These are phyloP conservation scores for Sternarchorhynchus goeldii DNA, from an alignment of 2,797 vertebrate genomes.

Conservation along the genomic window DNA sequence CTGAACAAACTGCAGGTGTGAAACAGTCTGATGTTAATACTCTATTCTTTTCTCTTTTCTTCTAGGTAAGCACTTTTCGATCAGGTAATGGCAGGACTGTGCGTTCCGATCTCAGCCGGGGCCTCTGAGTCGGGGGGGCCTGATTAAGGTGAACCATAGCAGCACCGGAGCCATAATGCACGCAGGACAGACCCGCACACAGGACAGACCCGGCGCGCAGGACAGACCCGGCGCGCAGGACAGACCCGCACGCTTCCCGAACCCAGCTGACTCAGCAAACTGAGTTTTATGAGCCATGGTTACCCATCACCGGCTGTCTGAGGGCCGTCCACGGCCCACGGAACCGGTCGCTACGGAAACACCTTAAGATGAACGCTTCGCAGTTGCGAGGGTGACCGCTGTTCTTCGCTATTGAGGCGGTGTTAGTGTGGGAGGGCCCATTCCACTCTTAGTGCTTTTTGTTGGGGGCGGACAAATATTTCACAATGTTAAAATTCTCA, in stretches of 20 bases:
- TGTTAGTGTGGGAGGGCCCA: not conserved
- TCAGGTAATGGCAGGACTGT: constrained; percentile 65
- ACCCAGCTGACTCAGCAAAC: constrained; percentile 54
- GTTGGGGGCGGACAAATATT: not conserved
- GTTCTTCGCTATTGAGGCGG: constrained; percentile 19
- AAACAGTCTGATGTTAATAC: constrained; percentile 67
- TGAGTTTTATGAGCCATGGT: constrained; percentile 61
- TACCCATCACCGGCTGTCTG: constrained; percentile 77
- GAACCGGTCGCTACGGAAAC: constrained; percentile 65
- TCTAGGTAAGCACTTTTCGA: constrained; percentile 81
- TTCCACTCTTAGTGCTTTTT: not conserved
- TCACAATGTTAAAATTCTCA: not conserved
- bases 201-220: not conserved
- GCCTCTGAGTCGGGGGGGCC: constrained; percentile 68
- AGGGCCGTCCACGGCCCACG: constrained; percentile 75
- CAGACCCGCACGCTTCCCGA: constrained; percentile 60
- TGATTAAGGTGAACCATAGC: constrained; percentile 79
- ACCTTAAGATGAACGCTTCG: constrained; percentile 44
- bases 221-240: no score
- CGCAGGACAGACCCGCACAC: constrained; percentile 66
- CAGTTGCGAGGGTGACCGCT: constrained; percentile 39
- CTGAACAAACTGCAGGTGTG: constrained; percentile 76
- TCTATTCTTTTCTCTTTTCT: constrained; percentile 72
- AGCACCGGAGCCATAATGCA: constrained; percentile 64
- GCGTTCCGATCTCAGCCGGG: constrained; percentile 61